Percentiles rank a stretch among this genome's conserved stretches.
These are phyloP conservation scores for Reinhardtius hippoglossoides DNA, from an alignment of 2,113 vertebrate genomes.

Conservation along the genomic window DNA sequence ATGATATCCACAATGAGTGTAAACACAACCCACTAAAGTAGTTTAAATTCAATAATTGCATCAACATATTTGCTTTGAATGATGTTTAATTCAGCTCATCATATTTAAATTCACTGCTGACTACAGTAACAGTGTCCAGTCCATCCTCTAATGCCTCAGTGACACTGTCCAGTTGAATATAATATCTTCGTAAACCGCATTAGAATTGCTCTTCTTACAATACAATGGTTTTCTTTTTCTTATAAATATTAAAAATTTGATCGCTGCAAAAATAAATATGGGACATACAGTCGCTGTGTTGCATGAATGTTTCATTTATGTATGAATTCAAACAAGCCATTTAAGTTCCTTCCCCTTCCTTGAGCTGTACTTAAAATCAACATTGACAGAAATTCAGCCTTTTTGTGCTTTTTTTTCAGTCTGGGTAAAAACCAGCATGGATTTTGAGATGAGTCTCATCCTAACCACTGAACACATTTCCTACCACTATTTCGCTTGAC, in stretches of 20 bases:
- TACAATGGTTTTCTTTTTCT: slow-evolving; percentile 63
- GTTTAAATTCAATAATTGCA: slow-evolving; percentile 62
- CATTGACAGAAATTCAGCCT: background rate
- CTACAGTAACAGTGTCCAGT: slow-evolving; percentile 64
- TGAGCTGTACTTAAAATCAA: slow-evolving; percentile 28
- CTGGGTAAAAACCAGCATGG: background rate
- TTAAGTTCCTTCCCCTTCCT: slow-evolving; percentile 21
- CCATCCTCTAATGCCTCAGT: slow-evolving; percentile 60
- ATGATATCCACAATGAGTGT: slow-evolving; percentile 16
- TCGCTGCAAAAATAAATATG: slow-evolving; percentile 66
- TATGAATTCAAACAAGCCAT: slow-evolving; percentile 65
- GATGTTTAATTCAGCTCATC: slow-evolving; percentile 70
- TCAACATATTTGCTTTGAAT: slow-evolving; percentile 69
- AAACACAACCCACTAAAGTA: slow-evolving; percentile 18
- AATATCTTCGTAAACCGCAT: slow-evolving; percentile 72
- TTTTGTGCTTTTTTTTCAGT: background rate
- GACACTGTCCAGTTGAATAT: slow-evolving; percentile 66
- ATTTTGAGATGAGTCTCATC: background rate
- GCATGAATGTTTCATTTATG: slow-evolving; percentile 73
- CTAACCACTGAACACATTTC: slow-evolving; percentile 12
- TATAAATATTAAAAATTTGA: slow-evolving; percentile 76
- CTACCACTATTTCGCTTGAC: slow-evolving; percentile 33
- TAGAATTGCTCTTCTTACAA: slow-evolving; percentile 59
- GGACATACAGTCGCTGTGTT: slow-evolving; percentile 53
- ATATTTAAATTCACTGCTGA: slow-evolving; percentile 68